Conservation (phyloP, 2,888 invertebrate genomes). For the Tetragonisca angustula region DNA sequence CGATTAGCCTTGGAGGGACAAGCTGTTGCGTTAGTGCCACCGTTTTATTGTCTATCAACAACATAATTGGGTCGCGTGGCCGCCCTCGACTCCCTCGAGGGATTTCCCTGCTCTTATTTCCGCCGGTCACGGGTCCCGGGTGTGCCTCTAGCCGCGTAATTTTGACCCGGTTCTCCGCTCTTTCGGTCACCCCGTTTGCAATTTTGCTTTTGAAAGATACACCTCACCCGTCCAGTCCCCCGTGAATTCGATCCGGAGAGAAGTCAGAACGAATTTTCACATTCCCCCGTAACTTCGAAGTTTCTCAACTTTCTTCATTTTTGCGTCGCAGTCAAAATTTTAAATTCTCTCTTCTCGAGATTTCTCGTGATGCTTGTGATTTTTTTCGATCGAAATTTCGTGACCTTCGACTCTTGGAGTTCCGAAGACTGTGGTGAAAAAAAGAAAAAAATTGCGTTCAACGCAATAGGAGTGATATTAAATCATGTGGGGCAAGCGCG, state of each 20-base stretch:
- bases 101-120: constrained; percentile 39
- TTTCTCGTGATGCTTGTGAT: too few species aligned
- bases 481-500: not conserved
- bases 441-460: too few species aligned
- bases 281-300: not conserved
- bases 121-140: not conserved
- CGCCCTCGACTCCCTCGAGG: constrained; percentile 25
- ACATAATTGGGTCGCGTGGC: constrained; percentile 43
- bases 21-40: constrained; percentile 25
- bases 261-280: not conserved
- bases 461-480: not conserved
- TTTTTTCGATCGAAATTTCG: too few species aligned
- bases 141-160: not conserved
- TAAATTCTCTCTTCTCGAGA: too few species aligned
- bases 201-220: not conserved
- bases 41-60: constrained; percentile 55
- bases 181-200: not conserved
- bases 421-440: accelerated
- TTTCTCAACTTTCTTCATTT: not conserved
- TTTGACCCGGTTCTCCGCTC: not conserved
- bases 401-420: not conserved
- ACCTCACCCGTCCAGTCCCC: too few species aligned
- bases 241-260: not conserved
- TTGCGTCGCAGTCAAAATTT: too few species aligned
- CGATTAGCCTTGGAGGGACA: constrained; percentile 45